Evolutionary conservation across 2,797 vertebrate genomes (phyloP), one percentile per base, ranked within the genome.

Genomic region (Enteromius unitaeniatus): DNA sequence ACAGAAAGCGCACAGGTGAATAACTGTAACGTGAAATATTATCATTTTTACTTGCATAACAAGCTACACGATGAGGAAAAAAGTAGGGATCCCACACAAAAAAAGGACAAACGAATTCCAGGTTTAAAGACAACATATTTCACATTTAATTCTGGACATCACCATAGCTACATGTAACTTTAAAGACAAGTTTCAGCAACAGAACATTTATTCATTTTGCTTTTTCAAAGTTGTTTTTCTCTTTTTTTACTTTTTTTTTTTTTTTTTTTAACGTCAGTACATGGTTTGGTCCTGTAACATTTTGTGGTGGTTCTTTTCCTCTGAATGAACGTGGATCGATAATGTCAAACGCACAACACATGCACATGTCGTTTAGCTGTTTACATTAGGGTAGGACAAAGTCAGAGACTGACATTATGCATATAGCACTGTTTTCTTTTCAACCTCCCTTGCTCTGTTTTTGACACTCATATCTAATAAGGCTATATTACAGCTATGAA

Each of bases 121-220:
- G 45, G 53, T 83, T 88, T 88, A 86, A 88, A 87, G 86, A 88
- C 87, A 78, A 95, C 94, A 93, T 91, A 92, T 95, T 97, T 97
- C 93, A 96, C 95, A 95, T 96, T 97, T 97, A 96, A 97, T 97
- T 96, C 96, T 93, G 95, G 96, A 96, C 96, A 95, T 96, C 96
- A 97, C 95, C 93, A 95, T 95, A 96, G 96, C 95, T 96, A 96
- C 97, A 96, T 95, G 96, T 93, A 96, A 97, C 95, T 94, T 94
- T 93, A 95, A 96, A 93, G 96, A 98, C 96, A 96, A 93, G 90
- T 95, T 95, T 93, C 93, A 95, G 95, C 95, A 95, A 97, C 96
- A 96, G 94, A 96, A 95, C 93, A 94, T 89, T 91, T 88, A 93
- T 89, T 87, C 88, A 88, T 91, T 86, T 91, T 87, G 89, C 88